Base-by-base conservation (phyloP, 2,797 vertebrate species). In the Megaceryle alcyon region DNA sequence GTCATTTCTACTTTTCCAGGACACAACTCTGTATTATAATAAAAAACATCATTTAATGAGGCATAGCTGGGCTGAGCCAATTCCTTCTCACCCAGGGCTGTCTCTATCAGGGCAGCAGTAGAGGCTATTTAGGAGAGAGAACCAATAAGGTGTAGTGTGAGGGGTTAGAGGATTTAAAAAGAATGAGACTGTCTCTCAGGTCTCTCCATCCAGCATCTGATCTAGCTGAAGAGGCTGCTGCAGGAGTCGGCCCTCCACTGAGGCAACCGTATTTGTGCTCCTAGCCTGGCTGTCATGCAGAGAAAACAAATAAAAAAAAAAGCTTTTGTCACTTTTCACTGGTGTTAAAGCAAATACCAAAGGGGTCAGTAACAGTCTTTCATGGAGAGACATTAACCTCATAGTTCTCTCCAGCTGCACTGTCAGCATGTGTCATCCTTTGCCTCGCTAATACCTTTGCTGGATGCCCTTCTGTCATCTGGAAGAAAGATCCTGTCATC, bases 361-460 rank as follows among this genome's bases (percentile, higher is more conserved):
- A 94, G 75, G 51, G 44, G 31, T 92, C 8, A 6, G 33, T 82
- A 73, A 84, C 59, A 66, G 29, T 77, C 83, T 92, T 90, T 96
- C 81, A 80, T 56, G 61, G 66, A 43, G 43, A 54, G 44, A 54
- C 8, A 29, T 84, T 92, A 94, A 89, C 53, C 78, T 92, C 68
- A 68, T 54, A 91, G 60, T 44, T 56, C 77, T 94, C 75, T 93
- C 71, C 85, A 88, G 68, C 94, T 96, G 53, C 31, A 4, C 63
- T 94, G 86, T 95, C 86, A 92, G 86, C 82, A 33, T 56, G 60
- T 92, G 81, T 92, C 88, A 82, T 77, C 71, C 64, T 93, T 90
- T 94, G 56, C 84, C 75, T 93, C 0, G 9, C 78, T 93, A 87
- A 87, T 94, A 90, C 56, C 78, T 89, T 82, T 80, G 71, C 90